Evolutionary conservation across 92 coral and sea anemone genomes (phyloP), one percentile per base, ranked within the genome.

Genomic region (Parazoanthus atlanticus): DNA sequence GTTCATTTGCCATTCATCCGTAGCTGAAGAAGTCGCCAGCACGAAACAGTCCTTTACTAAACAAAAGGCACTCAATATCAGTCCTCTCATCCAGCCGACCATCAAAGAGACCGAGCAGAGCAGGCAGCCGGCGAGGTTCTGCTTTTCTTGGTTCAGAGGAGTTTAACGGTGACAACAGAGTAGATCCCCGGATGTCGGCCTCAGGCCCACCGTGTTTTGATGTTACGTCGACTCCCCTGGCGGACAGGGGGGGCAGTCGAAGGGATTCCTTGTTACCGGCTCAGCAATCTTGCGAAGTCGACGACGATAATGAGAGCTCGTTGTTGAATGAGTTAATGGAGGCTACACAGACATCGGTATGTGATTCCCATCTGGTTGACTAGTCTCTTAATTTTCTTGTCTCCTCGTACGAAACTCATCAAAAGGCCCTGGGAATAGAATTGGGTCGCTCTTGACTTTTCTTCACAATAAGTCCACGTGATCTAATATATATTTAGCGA

Each of bases 241-340:
- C 84, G 0, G 87, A 70, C 30, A 70, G 43, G 32, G 78, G 91
- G 17, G 77, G 65, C 56, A 78, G 89, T 64, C 89, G 91, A 67
- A 86, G 98, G 69, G 80, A 73, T 13, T 94, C 97, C 30, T 79
- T 93, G 75, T 91, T 95, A 21, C 98, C 98, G 6, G 36, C 82
- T 49, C 96, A 95, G 80, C 96, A 95, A 79, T 92, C 91, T 82
- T 94, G 96, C 71, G 98, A 95, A 78, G 93, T 93, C 16, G 98
- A 95, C 73, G 98, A 93, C 11, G 92, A 89, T 29, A 94, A 94
- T 85, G 98, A 95, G 89, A 91, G 81, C 86, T 95, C 98, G 49
- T 81, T 95, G 16, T 82, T 93, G 91, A 90, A 90, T 10, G 98
- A 95, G 74, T 56, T 95, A 8, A 94, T 87, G 76, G 92, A 93